Base-by-base conservation (phyloP, 2,113 vertebrate genomes). In the Colistium nudipinnis region DNA sequence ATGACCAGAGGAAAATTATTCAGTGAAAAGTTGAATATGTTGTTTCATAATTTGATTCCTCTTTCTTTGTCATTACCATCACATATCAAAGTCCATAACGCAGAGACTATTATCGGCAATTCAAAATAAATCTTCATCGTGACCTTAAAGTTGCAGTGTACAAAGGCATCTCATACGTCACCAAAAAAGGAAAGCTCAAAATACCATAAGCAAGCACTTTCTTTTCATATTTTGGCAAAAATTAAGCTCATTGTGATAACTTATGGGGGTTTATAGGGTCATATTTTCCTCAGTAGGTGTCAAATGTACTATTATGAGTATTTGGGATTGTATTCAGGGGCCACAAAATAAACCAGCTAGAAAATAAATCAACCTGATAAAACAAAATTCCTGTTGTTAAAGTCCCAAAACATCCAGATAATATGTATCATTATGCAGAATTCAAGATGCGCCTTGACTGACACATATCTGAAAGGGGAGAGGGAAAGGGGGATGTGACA, bases 211-310 rank as follows among this genome's bases (percentile, higher is more conserved):
- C n/a, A n/a, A n/a, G n/a, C n/a, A n/a, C n/a, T n/a, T n/a, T n/a
- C n/a, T n/a, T n/a, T n/a, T n/a, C n/a, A n/a, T 2, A 36, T 12
- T 36, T 3, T 36, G 35, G 13, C 13, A 12, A 9, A 61, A 61
- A 54, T 75, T 5, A 67, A 39, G 24, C 14, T 28, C 30, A 16
- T 33, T 30, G 47, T 47, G 30, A 75, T 54, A 17, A 47, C 54
- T 16, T 33, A 25, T 33, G 35, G 41, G 24, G 56, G 38, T 54
- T 16, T 33, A 25, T 33, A 28, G 41, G 24, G 56, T 41, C 55
- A 31, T 19, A 11, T 60, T 43, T 51, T 24, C 19, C 33, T 57
- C 10, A n/a, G n/a, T 25, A 3, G 17, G 41, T 43, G n/a, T 27
- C 11, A 19, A n/a, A 49, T 6, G 24, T 20, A 10, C 48, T 3